Base-by-base conservation (phyloP, 2,113 vertebrate species). In the Montifringilla adamsi region DNA sequence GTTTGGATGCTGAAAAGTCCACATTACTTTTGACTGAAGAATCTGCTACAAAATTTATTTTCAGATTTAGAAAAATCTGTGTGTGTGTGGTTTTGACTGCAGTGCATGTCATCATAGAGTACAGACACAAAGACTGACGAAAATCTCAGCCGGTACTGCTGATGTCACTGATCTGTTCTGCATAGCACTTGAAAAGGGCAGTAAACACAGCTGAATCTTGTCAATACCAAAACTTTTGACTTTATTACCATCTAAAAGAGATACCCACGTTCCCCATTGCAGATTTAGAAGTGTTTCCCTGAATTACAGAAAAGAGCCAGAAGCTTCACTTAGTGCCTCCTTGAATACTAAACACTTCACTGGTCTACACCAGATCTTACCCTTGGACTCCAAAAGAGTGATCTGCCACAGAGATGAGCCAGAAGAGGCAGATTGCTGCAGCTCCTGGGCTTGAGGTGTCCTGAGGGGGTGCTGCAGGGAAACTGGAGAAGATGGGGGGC, bases 281-380 rank as follows among this genome's bases (percentile, higher is more conserved):
- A 4, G 12, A 55, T 69, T 67, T 37, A 16, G 15, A 55, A 37
- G 35, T 1, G 8, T 10, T 49, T 73, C 68, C 37, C 33, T 35
- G 43, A 43, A n/a, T 28, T 3, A 21, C 2, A 23, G 30, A 44
- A 21, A 66, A 53, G 12, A 91, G 30, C 5, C 53, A 83, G 63
- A 62, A 89, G 77, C 84, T 62, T 52, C 62, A 27, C 63, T 21
- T 5, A 1, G 16, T 49, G 59, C 23, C 72, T 66, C 49, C n/a
- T 22, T 35, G 78, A 95, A 93, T n/a, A 55, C 37, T 35, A n/a
- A 95, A 58, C 41, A 15, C 26, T 20, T 19, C 30, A 1, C 16
- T 10, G 37, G 35, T 28, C 43, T 21, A 3, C 16, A 15, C 0
- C 14, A 3, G 2, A 7, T 2, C 5, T 3, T 5, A 17, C 50